Evolutionary conservation across 35 echinoderm and acorn worm genomes (phyloP).

Genomic region (Apostichopus parvimensis): DNA sequence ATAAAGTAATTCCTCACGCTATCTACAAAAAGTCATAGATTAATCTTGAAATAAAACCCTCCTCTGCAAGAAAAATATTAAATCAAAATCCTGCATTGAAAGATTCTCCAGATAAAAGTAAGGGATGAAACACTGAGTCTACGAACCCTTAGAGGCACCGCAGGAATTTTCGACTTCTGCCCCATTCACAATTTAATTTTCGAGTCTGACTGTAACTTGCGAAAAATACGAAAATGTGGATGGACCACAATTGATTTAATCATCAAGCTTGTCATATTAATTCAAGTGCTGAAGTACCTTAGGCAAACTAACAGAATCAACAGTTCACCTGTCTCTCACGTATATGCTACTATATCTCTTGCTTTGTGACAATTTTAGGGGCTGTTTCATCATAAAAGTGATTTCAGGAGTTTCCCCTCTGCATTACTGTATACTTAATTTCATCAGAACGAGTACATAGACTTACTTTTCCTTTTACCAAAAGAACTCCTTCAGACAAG

Average conservation of each 20-base stretch:
- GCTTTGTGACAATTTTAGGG: too few species aligned
- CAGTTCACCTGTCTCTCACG: too few species aligned
- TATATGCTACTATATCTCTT: too few species aligned
- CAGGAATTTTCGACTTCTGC: not conserved
- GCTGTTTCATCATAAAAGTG: too few species aligned
- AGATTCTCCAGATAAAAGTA: not conserved
- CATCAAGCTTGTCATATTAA: conserved; percentile 25
- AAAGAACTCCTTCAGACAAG: too few species aligned
- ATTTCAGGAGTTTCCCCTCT: too few species aligned
- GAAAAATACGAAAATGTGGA: not conserved
- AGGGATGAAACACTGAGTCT: not conserved
- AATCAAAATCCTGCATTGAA: not conserved
- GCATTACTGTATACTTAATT: too few species aligned
- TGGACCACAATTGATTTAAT: conserved; percentile 15
- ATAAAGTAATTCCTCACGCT: not conserved
- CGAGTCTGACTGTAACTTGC: not conserved
- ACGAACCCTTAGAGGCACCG: not conserved
- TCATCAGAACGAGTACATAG: too few species aligned
- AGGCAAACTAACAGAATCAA: too few species aligned
- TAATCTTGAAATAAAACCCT: not conserved
- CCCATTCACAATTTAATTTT: conserved; percentile 1
- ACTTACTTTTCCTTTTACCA: too few species aligned
- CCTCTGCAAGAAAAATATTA: not conserved
- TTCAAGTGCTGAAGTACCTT: not conserved
- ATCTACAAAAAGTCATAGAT: not conserved